A percentile compares a stretch with the other conserved stretches of the same genome.
Conservation (phyloP, 2,888 invertebrate genomes). For the Encarsia formosa region DNA sequence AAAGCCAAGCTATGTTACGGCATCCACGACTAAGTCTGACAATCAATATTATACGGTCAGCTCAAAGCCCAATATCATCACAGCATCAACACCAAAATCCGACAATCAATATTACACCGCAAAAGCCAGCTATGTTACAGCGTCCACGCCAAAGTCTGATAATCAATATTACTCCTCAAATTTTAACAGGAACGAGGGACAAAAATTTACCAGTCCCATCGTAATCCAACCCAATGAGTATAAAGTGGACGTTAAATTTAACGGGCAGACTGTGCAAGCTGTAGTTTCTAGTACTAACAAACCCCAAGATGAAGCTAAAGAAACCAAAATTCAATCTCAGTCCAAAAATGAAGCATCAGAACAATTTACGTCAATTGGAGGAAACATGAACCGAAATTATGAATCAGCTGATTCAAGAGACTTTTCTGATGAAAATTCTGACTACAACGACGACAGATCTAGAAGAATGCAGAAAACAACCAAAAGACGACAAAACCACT, state of each 20-base stretch:
- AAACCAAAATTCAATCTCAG: not conserved
- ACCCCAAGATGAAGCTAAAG: not conserved
- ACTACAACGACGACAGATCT: slow-evolving; percentile 42
- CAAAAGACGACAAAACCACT: slow-evolving; percentile 38
- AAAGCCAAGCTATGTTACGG: slow-evolving; percentile 5
- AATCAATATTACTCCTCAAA: not conserved
- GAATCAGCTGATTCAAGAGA: slow-evolving; percentile 38
- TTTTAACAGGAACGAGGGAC: not conserved
- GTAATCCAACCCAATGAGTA: slow-evolving; percentile 38
- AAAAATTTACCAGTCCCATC: slow-evolving; percentile 36
- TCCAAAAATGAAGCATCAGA: not conserved
- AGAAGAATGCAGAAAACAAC: slow-evolving; percentile 38
- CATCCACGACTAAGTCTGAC: not conserved
- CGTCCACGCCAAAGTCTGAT: not conserved
- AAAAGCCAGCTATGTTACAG: slow-evolving; percentile 5
- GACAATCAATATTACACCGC: not conserved
- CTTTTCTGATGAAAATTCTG: slow-evolving; percentile 37
- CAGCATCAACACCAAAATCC: not conserved
- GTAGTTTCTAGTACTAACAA: slow-evolving; percentile 2
- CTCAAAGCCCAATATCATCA: too few relatives aligned
- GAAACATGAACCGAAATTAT: slow-evolving; percentile 34
- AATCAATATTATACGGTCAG: too few relatives aligned
- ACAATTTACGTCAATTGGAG: not conserved
- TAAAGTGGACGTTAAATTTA: slow-evolving; percentile 33
- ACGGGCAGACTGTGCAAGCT: slow-evolving; percentile 17